Evolutionary conservation across 2,888 invertebrate species (phyloP).

Genomic region (Pachymerium ferrugineum): DNA sequence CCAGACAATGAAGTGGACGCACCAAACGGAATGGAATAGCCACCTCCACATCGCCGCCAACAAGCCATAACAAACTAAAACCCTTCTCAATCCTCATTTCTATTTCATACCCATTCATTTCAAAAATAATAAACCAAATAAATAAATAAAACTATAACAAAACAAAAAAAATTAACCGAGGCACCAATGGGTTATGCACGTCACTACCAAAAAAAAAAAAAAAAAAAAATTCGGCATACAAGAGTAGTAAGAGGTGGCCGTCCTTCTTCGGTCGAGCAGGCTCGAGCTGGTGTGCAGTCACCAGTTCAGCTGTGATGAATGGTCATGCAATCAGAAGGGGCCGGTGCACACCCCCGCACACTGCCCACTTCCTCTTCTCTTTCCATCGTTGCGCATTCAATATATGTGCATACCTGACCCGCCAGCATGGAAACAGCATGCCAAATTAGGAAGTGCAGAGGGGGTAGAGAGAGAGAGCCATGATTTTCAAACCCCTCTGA

Average conservation of each 20-base stretch:
- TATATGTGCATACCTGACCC: slow-evolving; percentile 34
- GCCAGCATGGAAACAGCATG: slow-evolving; percentile 31
- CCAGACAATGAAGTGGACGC: not conserved
- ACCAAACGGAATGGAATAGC: not conserved
- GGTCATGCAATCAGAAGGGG: slow-evolving; percentile 30
- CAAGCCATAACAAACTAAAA: not conserved
- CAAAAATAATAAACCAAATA: not conserved
- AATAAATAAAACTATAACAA: too few species aligned
- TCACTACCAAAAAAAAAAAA: not conserved
- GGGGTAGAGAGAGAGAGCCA: slow-evolving; percentile 1
- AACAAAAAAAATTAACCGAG: too few species aligned
- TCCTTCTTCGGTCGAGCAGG: not conserved
- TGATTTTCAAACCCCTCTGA: slow-evolving; percentile 30
- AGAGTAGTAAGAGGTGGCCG: not conserved
- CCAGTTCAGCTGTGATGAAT: slow-evolving; percentile 28
- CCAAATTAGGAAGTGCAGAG: too few species aligned
- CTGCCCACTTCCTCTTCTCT: slow-evolving; percentile 18
- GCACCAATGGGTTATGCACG: not conserved
- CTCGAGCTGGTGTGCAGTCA: not conserved
- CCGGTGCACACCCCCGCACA: slow-evolving; percentile 4
- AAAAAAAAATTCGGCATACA: not conserved
- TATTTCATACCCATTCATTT: not conserved
- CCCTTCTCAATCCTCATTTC: not conserved
- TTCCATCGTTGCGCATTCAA: slow-evolving; percentile 18
- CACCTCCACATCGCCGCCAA: not conserved